Conservation (phyloP, 2,888 invertebrate species). For the Cephus pulcher region DNA sequence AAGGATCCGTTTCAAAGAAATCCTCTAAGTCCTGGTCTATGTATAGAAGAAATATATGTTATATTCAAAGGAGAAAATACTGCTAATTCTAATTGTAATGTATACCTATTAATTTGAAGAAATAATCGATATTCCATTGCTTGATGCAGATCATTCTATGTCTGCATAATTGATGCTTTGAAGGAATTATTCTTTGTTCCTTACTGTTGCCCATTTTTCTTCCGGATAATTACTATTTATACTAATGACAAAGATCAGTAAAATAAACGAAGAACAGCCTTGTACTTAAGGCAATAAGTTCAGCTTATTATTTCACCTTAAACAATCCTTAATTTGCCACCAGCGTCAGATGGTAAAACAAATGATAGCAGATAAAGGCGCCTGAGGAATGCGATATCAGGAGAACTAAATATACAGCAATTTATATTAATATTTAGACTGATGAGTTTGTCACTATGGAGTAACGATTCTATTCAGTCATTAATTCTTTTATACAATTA, state of each 20-base stretch:
- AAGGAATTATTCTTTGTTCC: conserved; percentile 9
- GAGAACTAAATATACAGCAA: not conserved
- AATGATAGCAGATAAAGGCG: not conserved
- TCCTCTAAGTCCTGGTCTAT: conserved; percentile 61
- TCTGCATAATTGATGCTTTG: not conserved
- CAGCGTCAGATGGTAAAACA: not conserved
- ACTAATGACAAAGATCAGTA: conserved; percentile 6
- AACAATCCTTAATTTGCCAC: not conserved
- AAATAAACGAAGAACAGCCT: not conserved
- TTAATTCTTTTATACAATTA: not conserved
- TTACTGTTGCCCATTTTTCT: conserved; percentile 21
- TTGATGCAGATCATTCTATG: conserved; percentile 33
- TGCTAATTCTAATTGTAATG: conserved; percentile 1
- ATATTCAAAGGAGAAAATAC: conserved; percentile 11
- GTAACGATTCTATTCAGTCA: not conserved
- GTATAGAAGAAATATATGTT: conserved; percentile 38
- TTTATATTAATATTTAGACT: not conserved
- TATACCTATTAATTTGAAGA: conserved; percentile 48
- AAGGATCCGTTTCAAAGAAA: conserved; percentile 67
- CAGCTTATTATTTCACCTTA: not conserved
- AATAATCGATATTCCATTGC: conserved; percentile 44
- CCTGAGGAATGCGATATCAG: not conserved
- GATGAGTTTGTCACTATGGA: not conserved
- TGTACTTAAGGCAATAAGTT: not conserved
- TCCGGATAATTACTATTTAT: conserved; percentile 4